A percentile compares a stretch with the other conserved stretches of the same genome.
phyloP scores from a whole-genome alignment of 2,113 vertebrate species.

The Sphaerodactylus townsendi region DNA sequence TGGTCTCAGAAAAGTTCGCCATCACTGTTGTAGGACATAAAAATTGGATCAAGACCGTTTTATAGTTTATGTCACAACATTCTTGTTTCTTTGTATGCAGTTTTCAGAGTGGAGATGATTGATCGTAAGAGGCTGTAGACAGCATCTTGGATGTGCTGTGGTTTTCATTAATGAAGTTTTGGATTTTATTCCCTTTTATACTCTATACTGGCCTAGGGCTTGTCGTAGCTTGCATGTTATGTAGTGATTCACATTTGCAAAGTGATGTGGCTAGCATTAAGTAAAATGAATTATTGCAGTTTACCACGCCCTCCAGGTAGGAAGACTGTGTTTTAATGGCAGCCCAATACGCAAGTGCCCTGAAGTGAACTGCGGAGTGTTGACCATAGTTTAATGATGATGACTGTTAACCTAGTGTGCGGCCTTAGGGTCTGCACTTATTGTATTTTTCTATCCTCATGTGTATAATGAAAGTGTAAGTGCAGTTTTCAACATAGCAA shows the following conservation, averaged over 20 bases:
- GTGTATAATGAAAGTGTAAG: not conserved
- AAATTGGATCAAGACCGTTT: not conserved
- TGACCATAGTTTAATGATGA: not conserved
- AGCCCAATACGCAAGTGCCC: not conserved
- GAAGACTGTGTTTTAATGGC: not conserved
- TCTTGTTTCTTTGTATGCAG: not conserved
- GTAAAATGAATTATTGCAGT: slow-evolving; percentile 3
- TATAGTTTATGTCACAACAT: not conserved
- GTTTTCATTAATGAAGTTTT: not conserved
- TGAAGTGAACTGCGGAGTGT: not conserved
- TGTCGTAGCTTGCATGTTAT: not conserved
- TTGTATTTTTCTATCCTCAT: not conserved
- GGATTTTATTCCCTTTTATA: not conserved
- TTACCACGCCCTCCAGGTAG: slow-evolving; percentile 2
- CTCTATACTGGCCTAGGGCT: not conserved
- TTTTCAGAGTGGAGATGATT: not conserved
- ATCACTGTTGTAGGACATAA: not conserved
- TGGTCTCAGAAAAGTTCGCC: no score
- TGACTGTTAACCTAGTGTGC: not conserved
- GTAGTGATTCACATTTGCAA: slow-evolving; percentile 5
- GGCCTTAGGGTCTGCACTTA: not conserved
- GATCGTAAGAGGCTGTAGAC: not conserved
- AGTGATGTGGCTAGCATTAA: not conserved
- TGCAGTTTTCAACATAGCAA: not conserved
- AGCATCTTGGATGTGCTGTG: not conserved